Percentiles rank a stretch among this genome's conserved stretches.
Evolutionary conservation across 2,888 invertebrate species (phyloP).

Genomic region (Prosapia bicincta): DNA sequence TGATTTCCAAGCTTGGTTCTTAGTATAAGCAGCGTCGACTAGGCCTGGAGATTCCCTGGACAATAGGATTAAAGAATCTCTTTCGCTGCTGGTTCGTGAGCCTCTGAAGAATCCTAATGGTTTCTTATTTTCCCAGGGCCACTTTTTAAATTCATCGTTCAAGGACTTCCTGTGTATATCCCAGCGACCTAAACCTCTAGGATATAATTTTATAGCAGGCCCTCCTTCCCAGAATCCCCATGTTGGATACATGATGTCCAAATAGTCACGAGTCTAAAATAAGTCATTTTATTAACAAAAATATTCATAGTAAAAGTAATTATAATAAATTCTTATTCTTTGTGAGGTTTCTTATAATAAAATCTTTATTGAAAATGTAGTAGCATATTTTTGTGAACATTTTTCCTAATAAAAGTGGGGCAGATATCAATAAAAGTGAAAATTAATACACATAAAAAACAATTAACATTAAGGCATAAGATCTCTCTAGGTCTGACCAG

Average conservation of each 20-base stretch:
- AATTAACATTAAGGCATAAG: no score
- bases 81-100: conserved; percentile 86
- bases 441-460: no score
- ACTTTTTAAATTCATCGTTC: conserved; percentile 58
- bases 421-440: no score
- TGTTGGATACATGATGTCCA: conserved; percentile 92
- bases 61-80: conserved; percentile 83
- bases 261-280: conserved; percentile 62
- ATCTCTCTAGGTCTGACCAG: no score
- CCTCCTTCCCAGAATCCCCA: conserved; percentile 99
- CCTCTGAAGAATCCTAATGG: conserved; percentile 83
- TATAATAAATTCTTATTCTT: no score
- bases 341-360: no score
- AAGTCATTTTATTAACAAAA: conserved; percentile 40
- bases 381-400: no score
- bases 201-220: conserved; percentile 91
- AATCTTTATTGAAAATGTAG: no score
- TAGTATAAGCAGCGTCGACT: conserved; percentile 92
- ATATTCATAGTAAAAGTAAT: no score
- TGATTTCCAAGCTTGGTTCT: conserved; percentile 98
- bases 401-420: no score
- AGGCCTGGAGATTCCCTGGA: conserved; percentile 70
- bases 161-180: conserved; percentile 75
- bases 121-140: conserved; percentile 75
- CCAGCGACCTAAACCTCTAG: conserved; percentile 92